phyloP scores from a whole-genome alignment of 37 sponge, comb jelly and placozoan genomes.

The Eunapius fragilis region DNA sequence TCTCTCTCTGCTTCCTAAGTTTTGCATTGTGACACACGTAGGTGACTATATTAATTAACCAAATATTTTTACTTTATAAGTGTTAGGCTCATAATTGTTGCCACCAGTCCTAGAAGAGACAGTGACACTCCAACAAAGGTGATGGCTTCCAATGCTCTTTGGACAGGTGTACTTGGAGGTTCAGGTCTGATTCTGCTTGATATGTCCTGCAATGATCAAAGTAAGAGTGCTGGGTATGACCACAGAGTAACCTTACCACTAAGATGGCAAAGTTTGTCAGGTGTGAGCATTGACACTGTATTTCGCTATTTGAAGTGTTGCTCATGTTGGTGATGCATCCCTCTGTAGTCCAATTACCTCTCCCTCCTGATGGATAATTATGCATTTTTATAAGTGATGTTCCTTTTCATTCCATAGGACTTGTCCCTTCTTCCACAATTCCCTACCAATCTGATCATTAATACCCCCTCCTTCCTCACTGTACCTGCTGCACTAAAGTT shows the following conservation, averaged over 20 bases:
- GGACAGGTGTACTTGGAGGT: background rate
- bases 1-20: conserved; percentile 15
- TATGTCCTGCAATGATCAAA: background rate
- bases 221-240: background rate
- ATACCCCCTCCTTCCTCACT: background rate
- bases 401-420: no score
- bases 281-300: conserved; percentile 48
- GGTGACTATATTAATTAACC: background rate
- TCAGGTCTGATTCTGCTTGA: background rate
- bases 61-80: conserved; percentile 30
- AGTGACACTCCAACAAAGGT: conserved; percentile 25
- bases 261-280: conserved; percentile 73
- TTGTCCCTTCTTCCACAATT: no score
- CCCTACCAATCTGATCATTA: no score
- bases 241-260: conserved; percentile 40
- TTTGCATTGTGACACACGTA: no score
- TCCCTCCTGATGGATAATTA: background rate
- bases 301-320: background rate
- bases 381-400: no score
- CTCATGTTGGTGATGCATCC: conserved; percentile 10
- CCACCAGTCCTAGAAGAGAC: conserved; percentile 30
- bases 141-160: background rate
- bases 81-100: conserved; percentile 13
- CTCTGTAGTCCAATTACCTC: conserved; percentile 26
- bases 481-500: conserved; percentile 19